A percentile compares a stretch with the other conserved stretches of the same genome.
Evolutionary conservation across 2,888 invertebrate genomes (phyloP).

Genomic region (Nomada fabriciana): DNA sequence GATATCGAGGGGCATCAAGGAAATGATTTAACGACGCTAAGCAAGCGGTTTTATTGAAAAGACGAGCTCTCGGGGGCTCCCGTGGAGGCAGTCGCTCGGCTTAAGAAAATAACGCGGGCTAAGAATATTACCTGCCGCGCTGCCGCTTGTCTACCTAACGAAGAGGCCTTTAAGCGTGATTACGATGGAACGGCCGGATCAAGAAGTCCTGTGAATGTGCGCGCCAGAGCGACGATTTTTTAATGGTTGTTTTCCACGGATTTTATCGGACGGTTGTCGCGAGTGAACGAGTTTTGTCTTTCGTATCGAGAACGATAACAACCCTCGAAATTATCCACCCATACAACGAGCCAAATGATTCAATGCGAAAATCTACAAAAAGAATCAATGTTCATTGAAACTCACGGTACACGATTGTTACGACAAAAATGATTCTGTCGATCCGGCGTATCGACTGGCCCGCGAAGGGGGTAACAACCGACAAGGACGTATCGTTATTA

Average conservation of each 20-base stretch:
- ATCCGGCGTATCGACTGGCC: conserved; percentile 62
- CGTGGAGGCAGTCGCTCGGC: conserved; percentile 11
- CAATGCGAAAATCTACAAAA: too few relatives aligned
- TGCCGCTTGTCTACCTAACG: conserved; percentile 53
- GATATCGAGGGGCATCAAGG: neutral
- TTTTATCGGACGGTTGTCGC: neutral
- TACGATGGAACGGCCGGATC: conserved; percentile 30
- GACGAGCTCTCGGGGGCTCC: conserved; percentile 23
- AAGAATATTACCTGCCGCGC: conserved; percentile 47
- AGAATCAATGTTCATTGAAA: too few relatives aligned
- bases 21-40: conserved; percentile 39
- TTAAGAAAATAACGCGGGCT: conserved; percentile 55
- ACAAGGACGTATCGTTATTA: conserved; percentile 72
- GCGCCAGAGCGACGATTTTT: conserved; percentile 23
- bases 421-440: conserved; percentile 8
- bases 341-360: too few relatives aligned
- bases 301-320: neutral
- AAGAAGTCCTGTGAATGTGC: conserved; percentile 34
- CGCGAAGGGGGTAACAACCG: conserved; percentile 55
- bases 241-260: conserved; percentile 26
- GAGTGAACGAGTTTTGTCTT: neutral
- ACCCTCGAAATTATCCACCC: neutral
- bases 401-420: neutral
- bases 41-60: conserved; percentile 50
- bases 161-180: conserved; percentile 51